Evolutionary conservation across 2,113 vertebrate species (phyloP).

Genomic region (Sebastes schlegelii): DNA sequence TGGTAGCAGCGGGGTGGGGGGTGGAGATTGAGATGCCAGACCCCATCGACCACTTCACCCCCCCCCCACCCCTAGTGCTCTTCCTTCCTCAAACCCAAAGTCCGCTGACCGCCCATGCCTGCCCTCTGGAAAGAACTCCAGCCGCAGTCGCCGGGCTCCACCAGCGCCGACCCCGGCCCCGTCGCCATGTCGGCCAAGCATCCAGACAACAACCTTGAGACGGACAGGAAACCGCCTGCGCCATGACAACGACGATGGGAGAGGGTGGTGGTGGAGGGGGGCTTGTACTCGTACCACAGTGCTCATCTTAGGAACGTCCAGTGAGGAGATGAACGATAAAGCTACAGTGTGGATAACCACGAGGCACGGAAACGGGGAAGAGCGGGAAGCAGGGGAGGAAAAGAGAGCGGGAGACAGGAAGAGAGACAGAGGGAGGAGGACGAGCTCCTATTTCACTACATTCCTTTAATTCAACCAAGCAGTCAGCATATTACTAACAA

Average conservation of each 20-base stretch:
- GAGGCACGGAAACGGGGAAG: slow-evolving; percentile 5
- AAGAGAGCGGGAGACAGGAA: slow-evolving; percentile 25
- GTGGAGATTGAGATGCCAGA: slow-evolving; percentile 65
- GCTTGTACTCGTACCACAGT: not conserved
- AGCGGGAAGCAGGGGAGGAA: slow-evolving; percentile 3
- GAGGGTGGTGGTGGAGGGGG: not conserved
- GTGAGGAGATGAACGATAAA: slow-evolving; percentile 30
- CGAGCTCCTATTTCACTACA: slow-evolving; percentile 74
- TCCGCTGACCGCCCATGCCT: slow-evolving; percentile 49
- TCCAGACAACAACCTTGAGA: slow-evolving; percentile 60
- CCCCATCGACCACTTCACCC: slow-evolving; percentile 66
- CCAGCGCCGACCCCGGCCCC: slow-evolving; percentile 21
- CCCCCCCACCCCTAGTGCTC: slow-evolving; percentile 28
- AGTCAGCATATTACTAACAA: slow-evolving; percentile 68
- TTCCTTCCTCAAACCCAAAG: slow-evolving; percentile 52
- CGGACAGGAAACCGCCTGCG: slow-evolving; percentile 60
- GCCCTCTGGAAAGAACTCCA: slow-evolving; percentile 64
- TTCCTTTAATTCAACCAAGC: slow-evolving; percentile 75
- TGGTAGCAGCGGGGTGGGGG: slow-evolving; percentile 38
- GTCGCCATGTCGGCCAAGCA: slow-evolving; percentile 63
- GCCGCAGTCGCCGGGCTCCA: slow-evolving; percentile 51
- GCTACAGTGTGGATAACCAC: slow-evolving; percentile 32
- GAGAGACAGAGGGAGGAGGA: slow-evolving; percentile 35
- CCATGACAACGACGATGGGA: slow-evolving; percentile 54
- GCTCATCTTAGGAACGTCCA: slow-evolving; percentile 23